Evolutionary conservation across 2,797 vertebrate genomes (phyloP), one percentile per base, ranked within the genome.

Genomic region (Pipistrellus pipistrellus): DNA sequence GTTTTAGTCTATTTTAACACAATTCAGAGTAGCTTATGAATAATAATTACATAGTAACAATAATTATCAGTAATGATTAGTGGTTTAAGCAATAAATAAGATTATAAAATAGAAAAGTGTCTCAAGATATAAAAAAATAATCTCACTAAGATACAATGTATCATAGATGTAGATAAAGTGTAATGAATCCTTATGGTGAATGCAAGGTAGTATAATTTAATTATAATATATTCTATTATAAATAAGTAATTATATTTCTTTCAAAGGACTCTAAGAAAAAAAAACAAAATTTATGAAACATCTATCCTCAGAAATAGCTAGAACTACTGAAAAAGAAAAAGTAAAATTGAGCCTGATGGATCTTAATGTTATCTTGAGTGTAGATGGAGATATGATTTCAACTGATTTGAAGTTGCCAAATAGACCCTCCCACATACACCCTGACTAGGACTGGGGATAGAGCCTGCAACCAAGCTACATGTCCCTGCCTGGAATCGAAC

Each of bases 221-320:
- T 76, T 80, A 81, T n/a, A n/a, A n/a, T n/a, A n/a, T 6, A 86
- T 32, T 83, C 21, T 30, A 30, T 88, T 84, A 68, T 82, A 91
- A 83, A 73, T 72, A 71, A 71, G 23, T 27, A 32, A 44, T 41
- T 59, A 46, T 66, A 51, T 66, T 53, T 71, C 44, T 62, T 90
- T 75, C n/a, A 62, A 78, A 83, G 4, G 12, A 6, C 6, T 85
- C 3, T 57, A 27, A 35, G 64, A 81, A 71, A 66, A 71, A 64
- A 95, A 64, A 85, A 66, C 66, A 77, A 85, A 88, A 30, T 57
- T 69, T 8, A 59, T 73, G 46, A 35, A 80, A 88, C 53, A 35
- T 41, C 17, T 75, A 41, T 30, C 11, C 4, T 32, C 71, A 23
- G 1, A 84, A 68, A 21, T n/a, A 89, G 17, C 80, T 85, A 88